Percentiles rank a stretch among this genome's conserved stretches.
Conservation (phyloP, 2,797 vertebrate genomes). For the Rhabdomys pumilio region DNA sequence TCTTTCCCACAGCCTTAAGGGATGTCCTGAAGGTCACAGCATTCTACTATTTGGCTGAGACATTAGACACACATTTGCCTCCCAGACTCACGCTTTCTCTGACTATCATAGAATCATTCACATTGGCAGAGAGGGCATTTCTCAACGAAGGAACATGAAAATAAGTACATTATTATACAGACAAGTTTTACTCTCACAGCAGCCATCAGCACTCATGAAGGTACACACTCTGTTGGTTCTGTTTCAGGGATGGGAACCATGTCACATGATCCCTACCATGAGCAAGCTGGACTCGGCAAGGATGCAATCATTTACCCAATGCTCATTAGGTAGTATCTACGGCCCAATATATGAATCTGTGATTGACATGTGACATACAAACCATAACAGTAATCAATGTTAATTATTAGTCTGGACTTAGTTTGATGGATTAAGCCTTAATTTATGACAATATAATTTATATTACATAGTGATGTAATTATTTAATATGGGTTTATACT, state of each 20-base stretch:
- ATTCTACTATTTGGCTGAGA: background rate
- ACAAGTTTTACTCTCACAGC: background rate
- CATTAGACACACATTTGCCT: background rate
- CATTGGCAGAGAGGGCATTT: background rate
- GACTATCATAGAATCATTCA: background rate
- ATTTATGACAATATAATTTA: background rate
- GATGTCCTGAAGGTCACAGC: background rate
- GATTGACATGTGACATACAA: background rate
- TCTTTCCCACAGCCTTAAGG: background rate
- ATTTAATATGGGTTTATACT: background rate
- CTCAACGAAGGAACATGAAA: background rate
- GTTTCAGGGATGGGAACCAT: background rate
- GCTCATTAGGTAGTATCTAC: background rate
- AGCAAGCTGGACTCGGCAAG: too few species aligned
- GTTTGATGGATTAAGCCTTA: background rate
- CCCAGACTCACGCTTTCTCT: background rate
- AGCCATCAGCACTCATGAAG: background rate
- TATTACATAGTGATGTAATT: background rate
- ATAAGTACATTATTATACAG: background rate
- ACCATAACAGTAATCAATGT: background rate
- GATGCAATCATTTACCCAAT: background rate
- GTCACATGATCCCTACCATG: background rate
- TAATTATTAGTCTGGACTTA: conserved; percentile 21
- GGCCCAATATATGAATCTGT: background rate
- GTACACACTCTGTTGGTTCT: background rate